Percentiles rank a stretch among this genome's conserved stretches.
Conservation (phyloP, 2,888 invertebrate species). For the Aleiodes alternator region DNA sequence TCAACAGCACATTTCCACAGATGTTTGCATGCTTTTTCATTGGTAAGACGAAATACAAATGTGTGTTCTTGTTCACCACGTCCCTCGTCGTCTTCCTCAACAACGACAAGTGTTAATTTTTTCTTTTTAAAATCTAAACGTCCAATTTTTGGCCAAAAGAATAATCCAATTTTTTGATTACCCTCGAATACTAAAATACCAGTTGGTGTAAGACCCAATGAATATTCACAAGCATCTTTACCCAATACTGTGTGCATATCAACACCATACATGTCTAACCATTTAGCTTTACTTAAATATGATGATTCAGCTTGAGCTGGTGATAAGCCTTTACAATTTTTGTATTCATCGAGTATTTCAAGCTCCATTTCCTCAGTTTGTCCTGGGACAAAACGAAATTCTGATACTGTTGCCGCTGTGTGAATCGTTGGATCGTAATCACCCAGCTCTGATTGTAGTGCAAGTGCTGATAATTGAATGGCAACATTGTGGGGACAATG, state of each 20-base stretch:
- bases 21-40: slow-evolving; percentile 99
- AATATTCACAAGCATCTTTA: slow-evolving; percentile 97
- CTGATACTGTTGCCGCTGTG: slow-evolving; percentile 97
- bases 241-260: slow-evolving; percentile 98
- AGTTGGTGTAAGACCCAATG: slow-evolving; percentile 97
- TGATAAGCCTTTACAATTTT: slow-evolving; percentile 89
- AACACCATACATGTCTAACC: slow-evolving; percentile 99
- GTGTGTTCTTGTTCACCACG: slow-evolving; percentile 96
- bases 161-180: slow-evolving; percentile 96
- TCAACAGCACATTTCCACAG: slow-evolving; percentile 99
- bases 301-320: slow-evolving; percentile 97
- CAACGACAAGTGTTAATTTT: slow-evolving; percentile 96
- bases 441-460: slow-evolving; percentile 97
- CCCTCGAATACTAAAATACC: slow-evolving; percentile 99
- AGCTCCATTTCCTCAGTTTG: slow-evolving; percentile 98
- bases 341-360: slow-evolving; percentile 93
- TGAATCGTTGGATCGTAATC: slow-evolving; percentile 96
- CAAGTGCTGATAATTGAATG: slow-evolving; percentile 92
- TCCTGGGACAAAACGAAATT: slow-evolving; percentile 97
- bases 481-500: slow-evolving; percentile 92
- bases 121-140: slow-evolving; percentile 98
- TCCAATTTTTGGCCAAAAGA: slow-evolving; percentile 99
- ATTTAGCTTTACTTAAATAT: slow-evolving; percentile 96
- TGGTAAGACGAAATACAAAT: slow-evolving; percentile 96
- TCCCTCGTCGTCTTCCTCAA: slow-evolving; percentile 98